Conservation (phyloP, 2,113 vertebrate genomes). For the Butorides virescens region DNA sequence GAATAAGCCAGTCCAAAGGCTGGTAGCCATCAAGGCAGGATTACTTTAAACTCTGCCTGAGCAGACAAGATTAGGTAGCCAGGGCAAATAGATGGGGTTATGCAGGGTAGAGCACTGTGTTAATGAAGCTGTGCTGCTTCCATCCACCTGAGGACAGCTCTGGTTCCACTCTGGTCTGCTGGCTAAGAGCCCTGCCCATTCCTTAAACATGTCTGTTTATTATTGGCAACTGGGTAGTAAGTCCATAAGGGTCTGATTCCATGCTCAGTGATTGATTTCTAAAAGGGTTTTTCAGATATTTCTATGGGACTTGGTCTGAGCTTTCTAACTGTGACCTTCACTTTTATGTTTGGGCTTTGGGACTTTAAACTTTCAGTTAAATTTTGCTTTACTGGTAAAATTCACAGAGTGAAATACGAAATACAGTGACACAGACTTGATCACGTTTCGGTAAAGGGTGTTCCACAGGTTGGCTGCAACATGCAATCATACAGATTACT, state of each 20-base stretch:
- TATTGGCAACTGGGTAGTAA: background rate
- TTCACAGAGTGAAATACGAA: background rate
- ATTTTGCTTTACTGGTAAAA: background rate
- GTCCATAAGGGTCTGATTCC: background rate
- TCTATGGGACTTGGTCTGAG: background rate
- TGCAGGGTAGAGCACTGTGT: rapidly evolving
- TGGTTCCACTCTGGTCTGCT: background rate
- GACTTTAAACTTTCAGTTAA: background rate
- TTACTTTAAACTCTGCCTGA: background rate
- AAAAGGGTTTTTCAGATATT: background rate
- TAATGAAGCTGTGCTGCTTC: background rate
- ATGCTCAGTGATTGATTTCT: background rate
- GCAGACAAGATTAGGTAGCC: background rate
- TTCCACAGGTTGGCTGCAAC: background rate
- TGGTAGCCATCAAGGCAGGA: background rate
- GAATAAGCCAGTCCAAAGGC: background rate
- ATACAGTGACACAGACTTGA: background rate
- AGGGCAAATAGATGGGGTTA: background rate
- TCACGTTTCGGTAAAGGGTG: background rate
- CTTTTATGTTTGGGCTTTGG: background rate
- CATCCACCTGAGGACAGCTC: background rate
- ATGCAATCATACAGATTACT: background rate
- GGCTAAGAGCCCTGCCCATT: background rate
- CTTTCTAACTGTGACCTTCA: background rate
- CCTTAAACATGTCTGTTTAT: background rate